Conservation (phyloP, 2,888 invertebrate species). For the Protophormia terraenovae region DNA sequence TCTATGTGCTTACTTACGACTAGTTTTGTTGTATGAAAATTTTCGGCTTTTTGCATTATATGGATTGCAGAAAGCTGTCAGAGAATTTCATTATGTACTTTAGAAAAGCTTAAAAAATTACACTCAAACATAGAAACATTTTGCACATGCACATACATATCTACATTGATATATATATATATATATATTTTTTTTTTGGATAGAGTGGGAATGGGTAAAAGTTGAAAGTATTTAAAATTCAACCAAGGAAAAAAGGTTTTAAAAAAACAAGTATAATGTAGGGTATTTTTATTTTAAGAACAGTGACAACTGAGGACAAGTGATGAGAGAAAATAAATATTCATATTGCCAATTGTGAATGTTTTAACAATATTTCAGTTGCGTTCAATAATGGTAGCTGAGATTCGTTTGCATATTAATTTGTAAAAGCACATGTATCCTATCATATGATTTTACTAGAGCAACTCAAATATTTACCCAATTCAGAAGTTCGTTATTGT, state of each 20-base stretch:
- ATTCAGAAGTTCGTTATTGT: too few relatives aligned
- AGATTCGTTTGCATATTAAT: too few relatives aligned
- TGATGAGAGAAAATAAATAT: neutral
- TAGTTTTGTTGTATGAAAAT: conserved; percentile 37
- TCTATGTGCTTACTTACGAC: neutral
- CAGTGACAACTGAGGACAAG: neutral
- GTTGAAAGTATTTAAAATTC: conserved; percentile 42
- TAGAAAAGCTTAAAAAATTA: conserved; percentile 48
- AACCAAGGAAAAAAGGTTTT: conserved; percentile 49
- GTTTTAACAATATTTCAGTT: too few relatives aligned
- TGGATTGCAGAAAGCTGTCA: conserved; percentile 62
- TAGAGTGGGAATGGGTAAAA: neutral
- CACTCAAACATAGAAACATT: neutral
- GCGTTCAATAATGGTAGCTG: too few relatives aligned
- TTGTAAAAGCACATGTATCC: too few relatives aligned
- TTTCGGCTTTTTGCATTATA: conserved; percentile 53
- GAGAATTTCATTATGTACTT: conserved; percentile 64
- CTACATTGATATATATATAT: neutral
- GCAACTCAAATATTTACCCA: too few relatives aligned
- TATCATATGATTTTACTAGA: too few relatives aligned
- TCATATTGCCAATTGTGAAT: too few relatives aligned
- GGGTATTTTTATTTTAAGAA: neutral
- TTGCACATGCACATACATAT: neutral
- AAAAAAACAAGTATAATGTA: too few relatives aligned
- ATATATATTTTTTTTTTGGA: too few relatives aligned